phyloP scores from a whole-genome alignment of 2,113 vertebrate genomes.

The Heterotilapia buettikoferi region DNA sequence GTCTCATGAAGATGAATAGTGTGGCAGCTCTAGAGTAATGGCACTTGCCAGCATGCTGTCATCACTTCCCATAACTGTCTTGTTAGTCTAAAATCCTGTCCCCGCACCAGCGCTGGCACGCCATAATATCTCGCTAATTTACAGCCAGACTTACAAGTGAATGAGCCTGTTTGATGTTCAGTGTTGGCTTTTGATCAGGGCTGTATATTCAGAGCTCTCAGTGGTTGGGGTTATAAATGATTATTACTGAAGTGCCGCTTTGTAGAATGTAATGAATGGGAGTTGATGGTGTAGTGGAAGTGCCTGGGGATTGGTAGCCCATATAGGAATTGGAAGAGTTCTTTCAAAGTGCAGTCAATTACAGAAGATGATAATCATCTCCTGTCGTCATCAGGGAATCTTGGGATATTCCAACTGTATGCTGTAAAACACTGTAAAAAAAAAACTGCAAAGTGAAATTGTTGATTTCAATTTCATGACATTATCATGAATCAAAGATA shows the following conservation, averaged over 20 bases:
- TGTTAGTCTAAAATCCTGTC: slow-evolving; percentile 29
- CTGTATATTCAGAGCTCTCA: slow-evolving; percentile 37
- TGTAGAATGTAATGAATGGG: slow-evolving; percentile 20
- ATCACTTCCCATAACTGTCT: slow-evolving; percentile 37
- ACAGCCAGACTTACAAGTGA: slow-evolving; percentile 43
- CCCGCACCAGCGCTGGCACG: not conserved
- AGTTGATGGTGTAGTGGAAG: slow-evolving; percentile 4
- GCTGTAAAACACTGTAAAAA: not conserved
- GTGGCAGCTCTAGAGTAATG: not conserved
- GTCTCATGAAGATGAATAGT: not conserved
- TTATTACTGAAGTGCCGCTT: slow-evolving; percentile 38
- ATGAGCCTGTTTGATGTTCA: slow-evolving; percentile 38
- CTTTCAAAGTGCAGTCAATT: not conserved
- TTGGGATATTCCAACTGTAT: not conserved
- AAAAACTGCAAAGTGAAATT: not conserved
- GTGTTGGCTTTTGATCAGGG: slow-evolving; percentile 46
- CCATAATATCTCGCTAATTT: slow-evolving; percentile 26
- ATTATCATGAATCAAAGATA: not conserved
- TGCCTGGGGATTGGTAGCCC: not conserved
- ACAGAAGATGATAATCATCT: not conserved
- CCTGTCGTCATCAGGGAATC: not conserved
- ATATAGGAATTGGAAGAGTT: not conserved
- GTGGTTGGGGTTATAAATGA: slow-evolving; percentile 31
- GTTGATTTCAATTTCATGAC: not conserved
- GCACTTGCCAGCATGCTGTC: slow-evolving; percentile 33